Conservation (phyloP, 1,140 invertebrate species). For the Drosophila ogumai region DNA sequence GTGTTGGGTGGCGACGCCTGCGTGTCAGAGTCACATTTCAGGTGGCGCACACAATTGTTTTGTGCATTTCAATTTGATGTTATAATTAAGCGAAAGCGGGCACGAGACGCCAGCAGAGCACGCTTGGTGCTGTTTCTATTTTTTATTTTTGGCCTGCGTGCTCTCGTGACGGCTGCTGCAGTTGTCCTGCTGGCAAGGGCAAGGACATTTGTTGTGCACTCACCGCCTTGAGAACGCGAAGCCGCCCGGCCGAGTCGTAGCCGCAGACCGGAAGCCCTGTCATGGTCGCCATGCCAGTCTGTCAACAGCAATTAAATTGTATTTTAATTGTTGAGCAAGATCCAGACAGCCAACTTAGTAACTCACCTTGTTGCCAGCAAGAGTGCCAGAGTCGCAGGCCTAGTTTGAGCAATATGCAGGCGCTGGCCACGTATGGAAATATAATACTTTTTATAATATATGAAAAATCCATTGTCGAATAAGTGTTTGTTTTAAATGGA, state of each 20-base stretch:
- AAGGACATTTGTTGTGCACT: slow-evolving; percentile 33
- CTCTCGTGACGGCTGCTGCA: slow-evolving; percentile 24
- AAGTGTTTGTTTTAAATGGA: not conserved
- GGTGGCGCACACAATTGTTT: slow-evolving; percentile 48
- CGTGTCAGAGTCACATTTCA: slow-evolving; percentile 53
- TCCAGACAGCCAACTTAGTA: not conserved
- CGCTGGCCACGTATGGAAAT: not conserved
- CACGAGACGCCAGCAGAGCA: slow-evolving; percentile 32
- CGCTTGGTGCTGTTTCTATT: not conserved
- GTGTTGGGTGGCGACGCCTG: slow-evolving; percentile 38
- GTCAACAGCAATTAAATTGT: slow-evolving; percentile 3
- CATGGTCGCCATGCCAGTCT: slow-evolving; percentile 23
- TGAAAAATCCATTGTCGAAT: not conserved
- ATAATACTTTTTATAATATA: slow-evolving; percentile 5
- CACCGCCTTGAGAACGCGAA: slow-evolving; percentile 25
- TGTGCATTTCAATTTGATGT: slow-evolving; percentile 52
- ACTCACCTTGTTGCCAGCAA: slow-evolving; percentile 6
- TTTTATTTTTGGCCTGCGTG: slow-evolving; percentile 6
- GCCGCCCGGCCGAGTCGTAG: not conserved
- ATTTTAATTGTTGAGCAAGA: not conserved
- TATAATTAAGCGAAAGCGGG: slow-evolving; percentile 52
- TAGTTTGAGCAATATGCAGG: not conserved
- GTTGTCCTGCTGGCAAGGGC: slow-evolving; percentile 37
- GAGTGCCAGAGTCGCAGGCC: not conserved
- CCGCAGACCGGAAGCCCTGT: slow-evolving; percentile 19